Conservation (phyloP, 2,888 invertebrate genomes). For the Parnassius apollo region DNA sequence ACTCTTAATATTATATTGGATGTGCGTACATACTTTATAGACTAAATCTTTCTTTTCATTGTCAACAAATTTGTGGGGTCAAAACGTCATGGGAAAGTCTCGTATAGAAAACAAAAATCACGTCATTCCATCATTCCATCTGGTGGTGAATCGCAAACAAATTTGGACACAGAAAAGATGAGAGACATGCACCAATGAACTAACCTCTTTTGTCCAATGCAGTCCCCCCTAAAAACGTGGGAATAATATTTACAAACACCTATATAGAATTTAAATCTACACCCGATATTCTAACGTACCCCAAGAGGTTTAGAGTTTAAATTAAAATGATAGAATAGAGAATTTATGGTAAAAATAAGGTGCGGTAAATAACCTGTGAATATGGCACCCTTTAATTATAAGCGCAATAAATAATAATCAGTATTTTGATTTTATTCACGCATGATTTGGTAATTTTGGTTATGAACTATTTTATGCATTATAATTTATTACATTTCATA, state of each 20-base stretch:
- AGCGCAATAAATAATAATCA: constrained; percentile 73
- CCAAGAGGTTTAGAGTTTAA: not conserved
- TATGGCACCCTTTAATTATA: constrained; percentile 19
- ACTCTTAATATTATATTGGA: not conserved
- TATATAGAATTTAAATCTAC: not conserved
- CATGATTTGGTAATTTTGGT: constrained; percentile 32
- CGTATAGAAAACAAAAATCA: constrained; percentile 35
- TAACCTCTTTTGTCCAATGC: constrained; percentile 60
- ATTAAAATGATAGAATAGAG: not conserved
- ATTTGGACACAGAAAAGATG: constrained; percentile 43
- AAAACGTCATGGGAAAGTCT: constrained; percentile 29
- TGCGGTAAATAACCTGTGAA: constrained; percentile 11
- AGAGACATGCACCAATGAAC: constrained; percentile 53
- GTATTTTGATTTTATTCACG: constrained; percentile 66
- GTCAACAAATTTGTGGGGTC: constrained; percentile 24
- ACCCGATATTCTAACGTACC: constrained; percentile 8
- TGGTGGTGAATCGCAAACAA: constrained; percentile 41
- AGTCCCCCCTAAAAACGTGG: constrained; percentile 68
- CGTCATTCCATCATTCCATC: constrained; percentile 42
- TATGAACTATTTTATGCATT: not conserved
- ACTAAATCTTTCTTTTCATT: not conserved
- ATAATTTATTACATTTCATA: too few species aligned
- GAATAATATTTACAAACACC: constrained; percentile 42
- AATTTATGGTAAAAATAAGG: constrained; percentile 5
- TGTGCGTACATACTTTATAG: not conserved